Evolutionary conservation across 2,888 invertebrate genomes (phyloP).

Genomic region (Amitus sp.): DNA sequence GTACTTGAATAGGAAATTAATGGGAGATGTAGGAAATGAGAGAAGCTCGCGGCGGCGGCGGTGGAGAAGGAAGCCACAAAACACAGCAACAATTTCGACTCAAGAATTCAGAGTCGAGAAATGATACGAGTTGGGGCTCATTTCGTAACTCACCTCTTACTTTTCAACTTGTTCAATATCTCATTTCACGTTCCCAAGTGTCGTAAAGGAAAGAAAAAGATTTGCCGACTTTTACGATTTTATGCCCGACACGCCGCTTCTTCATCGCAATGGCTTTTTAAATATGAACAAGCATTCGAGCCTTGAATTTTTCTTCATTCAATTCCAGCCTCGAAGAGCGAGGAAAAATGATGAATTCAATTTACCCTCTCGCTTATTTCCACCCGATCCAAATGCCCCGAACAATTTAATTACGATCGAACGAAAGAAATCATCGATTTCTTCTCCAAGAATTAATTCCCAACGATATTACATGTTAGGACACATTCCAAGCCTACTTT

Average conservation of each 20-base stretch:
- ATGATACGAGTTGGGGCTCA: conserved; percentile 14
- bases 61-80: conserved; percentile 17
- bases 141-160: conserved; percentile 10
- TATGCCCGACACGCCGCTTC: neutral
- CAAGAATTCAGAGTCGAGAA: conserved; percentile 12
- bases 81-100: conserved; percentile 14
- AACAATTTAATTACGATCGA: too few species aligned
- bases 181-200: conserved; percentile 8
- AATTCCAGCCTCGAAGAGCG: too few species aligned
- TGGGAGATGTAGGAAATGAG: conserved; percentile 23
- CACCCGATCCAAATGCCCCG: too few species aligned
- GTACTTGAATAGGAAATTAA: conserved; percentile 19
- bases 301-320: too few species aligned
- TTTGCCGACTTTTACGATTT: conserved; percentile 1
- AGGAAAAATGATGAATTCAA: too few species aligned
- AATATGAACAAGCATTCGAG: too few species aligned
- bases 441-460: too few species aligned
- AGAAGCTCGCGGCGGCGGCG: conserved; percentile 12
- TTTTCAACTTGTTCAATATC: conserved; percentile 10
- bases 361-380: too few species aligned
- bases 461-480: too few species aligned
- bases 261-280: neutral
- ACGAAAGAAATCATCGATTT: too few species aligned
- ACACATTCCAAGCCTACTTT: too few species aligned
- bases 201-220: neutral